A percentile compares a stretch with the other conserved stretches of the same genome.
Evolutionary conservation across 2,888 invertebrate genomes (phyloP).

Genomic region (Leucozona laternaria): DNA sequence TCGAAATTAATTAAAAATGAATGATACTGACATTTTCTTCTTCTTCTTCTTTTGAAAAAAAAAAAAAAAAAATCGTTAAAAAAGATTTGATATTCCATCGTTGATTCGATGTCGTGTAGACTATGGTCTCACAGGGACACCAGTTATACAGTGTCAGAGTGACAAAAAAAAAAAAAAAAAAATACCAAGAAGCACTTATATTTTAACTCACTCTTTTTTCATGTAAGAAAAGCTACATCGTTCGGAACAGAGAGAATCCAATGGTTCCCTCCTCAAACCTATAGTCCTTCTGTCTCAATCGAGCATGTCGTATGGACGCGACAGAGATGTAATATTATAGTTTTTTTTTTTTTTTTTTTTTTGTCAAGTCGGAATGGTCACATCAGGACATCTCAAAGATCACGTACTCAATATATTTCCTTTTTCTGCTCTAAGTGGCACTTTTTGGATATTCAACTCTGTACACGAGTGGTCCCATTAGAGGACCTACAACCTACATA

Average conservation of each 20-base stretch:
- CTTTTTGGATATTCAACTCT: slow-evolving; percentile 75
- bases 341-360: slow-evolving; percentile 33
- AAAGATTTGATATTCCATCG: slow-evolving; percentile 73
- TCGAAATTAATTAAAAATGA: slow-evolving; percentile 75
- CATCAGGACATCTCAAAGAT: slow-evolving; percentile 83
- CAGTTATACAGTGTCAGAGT: slow-evolving; percentile 16
- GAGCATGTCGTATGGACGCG: slow-evolving; percentile 34
- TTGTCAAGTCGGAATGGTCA: slow-evolving; percentile 81
- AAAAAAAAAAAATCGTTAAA: background rate
- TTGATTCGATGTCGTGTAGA: slow-evolving; percentile 66
- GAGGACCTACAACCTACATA: slow-evolving; percentile 16
- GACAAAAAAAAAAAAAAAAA: slow-evolving; percentile 28
- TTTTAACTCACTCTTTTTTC: slow-evolving; percentile 57
- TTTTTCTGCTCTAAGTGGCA: slow-evolving; percentile 76
- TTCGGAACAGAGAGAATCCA: slow-evolving; percentile 37
- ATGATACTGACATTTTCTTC: slow-evolving; percentile 64
- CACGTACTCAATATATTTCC: slow-evolving; percentile 84
- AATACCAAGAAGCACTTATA: slow-evolving; percentile 53
- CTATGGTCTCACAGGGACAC: slow-evolving; percentile 67
- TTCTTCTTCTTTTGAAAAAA: background rate
- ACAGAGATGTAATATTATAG: slow-evolving; percentile 64
- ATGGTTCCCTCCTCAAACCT: background rate
- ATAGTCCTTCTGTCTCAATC: slow-evolving; percentile 12
- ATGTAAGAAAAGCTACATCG: slow-evolving; percentile 40
- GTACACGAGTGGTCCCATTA: slow-evolving; percentile 75